Evolutionary conservation across 1,140 invertebrate genomes (phyloP).

Genomic region (Cydia amplana): DNA sequence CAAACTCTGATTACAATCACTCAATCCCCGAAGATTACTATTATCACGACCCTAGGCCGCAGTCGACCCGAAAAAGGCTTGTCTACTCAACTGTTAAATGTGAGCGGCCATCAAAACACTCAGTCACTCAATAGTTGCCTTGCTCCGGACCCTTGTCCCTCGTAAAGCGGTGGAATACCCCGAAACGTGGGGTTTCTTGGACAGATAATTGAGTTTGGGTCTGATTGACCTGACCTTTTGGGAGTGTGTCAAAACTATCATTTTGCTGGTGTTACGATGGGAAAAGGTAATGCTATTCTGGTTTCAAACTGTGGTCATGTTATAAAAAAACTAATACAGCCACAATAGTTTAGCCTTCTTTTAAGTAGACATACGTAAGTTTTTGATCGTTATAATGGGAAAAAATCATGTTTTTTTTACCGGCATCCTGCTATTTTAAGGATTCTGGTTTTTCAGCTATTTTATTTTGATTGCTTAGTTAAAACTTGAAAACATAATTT

Average conservation of each 20-base stretch:
- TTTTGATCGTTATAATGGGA: too few species aligned
- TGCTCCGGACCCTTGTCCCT: background rate
- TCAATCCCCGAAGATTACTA: slow-evolving; percentile 7
- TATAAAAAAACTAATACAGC: too few species aligned
- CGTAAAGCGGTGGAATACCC: background rate
- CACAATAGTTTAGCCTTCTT: too few species aligned
- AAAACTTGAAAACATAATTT: too few species aligned
- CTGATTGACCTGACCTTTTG: slow-evolving; percentile 26
- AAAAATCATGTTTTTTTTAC: too few species aligned
- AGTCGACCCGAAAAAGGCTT: slow-evolving; percentile 22
- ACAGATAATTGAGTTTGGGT: slow-evolving; percentile 15
- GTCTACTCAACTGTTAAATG: slow-evolving; percentile 15
- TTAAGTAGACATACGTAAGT: too few species aligned
- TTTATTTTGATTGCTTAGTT: too few species aligned
- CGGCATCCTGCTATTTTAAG: too few species aligned
- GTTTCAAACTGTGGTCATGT: too few species aligned
- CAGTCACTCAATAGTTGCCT: slow-evolving; percentile 17
- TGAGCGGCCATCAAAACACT: slow-evolving; percentile 29
- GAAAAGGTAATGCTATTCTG: background rate
- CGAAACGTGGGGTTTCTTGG: background rate
- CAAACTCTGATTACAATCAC: slow-evolving; percentile 25
- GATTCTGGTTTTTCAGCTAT: too few species aligned
- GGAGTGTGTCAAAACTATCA: slow-evolving; percentile 13
- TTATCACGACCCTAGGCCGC: slow-evolving; percentile 9
- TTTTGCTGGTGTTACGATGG: background rate